Percentiles rank a stretch among this genome's conserved stretches.
phyloP scores from a whole-genome alignment of 1,140 invertebrate species.

The Heliconius nattereri region DNA sequence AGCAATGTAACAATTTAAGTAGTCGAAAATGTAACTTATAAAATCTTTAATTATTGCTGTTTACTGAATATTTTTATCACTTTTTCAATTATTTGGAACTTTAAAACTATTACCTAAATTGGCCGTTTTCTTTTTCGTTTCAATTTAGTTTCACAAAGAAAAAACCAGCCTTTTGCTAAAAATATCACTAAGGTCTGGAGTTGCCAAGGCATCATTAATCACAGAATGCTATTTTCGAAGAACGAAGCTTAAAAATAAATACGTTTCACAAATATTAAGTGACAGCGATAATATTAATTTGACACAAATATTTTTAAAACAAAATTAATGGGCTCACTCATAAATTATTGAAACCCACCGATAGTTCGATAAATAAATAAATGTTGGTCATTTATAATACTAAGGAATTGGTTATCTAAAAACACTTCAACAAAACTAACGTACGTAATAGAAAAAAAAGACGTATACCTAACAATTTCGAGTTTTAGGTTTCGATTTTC shows the following conservation, averaged over 20 bases:
- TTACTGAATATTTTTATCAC: neutral
- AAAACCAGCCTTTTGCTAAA: slow-evolving; percentile 46
- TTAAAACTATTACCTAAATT: slow-evolving; percentile 38
- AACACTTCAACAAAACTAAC: slow-evolving; percentile 59
- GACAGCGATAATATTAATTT: slow-evolving; percentile 23
- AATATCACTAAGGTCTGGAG: slow-evolving; percentile 58
- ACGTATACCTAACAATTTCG: slow-evolving; percentile 65
- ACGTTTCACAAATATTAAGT: slow-evolving; percentile 44
- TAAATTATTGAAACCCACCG: slow-evolving; percentile 27
- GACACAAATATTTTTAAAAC: neutral
- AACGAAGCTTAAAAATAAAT: slow-evolving; percentile 42
- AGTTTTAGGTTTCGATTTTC: slow-evolving; percentile 61
- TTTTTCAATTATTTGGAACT: slow-evolving; percentile 17
- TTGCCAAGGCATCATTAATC: slow-evolving; percentile 71
- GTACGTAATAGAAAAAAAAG: slow-evolving; percentile 52
- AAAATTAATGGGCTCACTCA: slow-evolving; percentile 8
- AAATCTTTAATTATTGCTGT: neutral
- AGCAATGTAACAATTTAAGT: slow-evolving; percentile 39
- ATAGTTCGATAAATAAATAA: slow-evolving; percentile 43
- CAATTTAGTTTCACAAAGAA: slow-evolving; percentile 44
- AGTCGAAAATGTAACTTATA: slow-evolving; percentile 54
- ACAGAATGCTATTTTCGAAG: slow-evolving; percentile 68
- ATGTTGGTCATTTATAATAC: slow-evolving; percentile 41
- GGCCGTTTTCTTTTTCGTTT: slow-evolving; percentile 36
- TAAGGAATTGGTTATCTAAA: slow-evolving; percentile 45